Evolutionary conservation across 2,113 vertebrate genomes (phyloP).

Genomic region (Microtus ochrogaster): DNA sequence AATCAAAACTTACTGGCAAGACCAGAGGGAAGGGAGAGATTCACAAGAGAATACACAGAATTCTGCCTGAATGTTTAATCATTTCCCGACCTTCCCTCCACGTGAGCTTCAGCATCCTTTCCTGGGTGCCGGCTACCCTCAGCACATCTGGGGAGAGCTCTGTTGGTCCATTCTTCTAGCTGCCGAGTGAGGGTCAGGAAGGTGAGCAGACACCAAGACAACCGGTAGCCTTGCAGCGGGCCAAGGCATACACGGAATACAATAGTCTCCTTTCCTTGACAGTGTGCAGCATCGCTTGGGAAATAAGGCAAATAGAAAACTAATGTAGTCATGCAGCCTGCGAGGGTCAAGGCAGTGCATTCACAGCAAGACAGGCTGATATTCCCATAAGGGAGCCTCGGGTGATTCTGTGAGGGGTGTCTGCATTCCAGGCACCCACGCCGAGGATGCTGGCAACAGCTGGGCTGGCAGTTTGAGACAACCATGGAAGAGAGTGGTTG

Average conservation of each 20-base stretch:
- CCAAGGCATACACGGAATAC: background rate
- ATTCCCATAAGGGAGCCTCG: background rate
- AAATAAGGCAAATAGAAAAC: background rate
- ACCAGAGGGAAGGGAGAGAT: background rate
- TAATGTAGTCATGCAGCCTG: fast-evolving
- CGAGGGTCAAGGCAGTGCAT: background rate
- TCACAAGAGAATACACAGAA: background rate
- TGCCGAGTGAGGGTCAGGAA: background rate
- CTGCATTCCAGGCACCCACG: background rate
- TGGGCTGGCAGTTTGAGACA: background rate
- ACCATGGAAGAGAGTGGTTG: background rate
- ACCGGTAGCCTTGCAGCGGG: background rate
- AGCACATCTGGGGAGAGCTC: background rate
- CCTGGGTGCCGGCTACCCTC: background rate
- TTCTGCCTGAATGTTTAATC: background rate
- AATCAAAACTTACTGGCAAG: constrained; percentile 49
- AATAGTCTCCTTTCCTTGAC: background rate
- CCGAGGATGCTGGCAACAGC: background rate
- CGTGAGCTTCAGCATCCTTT: background rate
- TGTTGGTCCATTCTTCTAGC: background rate
- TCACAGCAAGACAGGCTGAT: background rate
- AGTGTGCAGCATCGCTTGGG: background rate
- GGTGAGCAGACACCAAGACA: background rate
- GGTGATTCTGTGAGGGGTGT: background rate
- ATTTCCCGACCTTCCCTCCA: background rate